Base-by-base conservation (phyloP, 2,888 invertebrate species). In the Megaustenia siamemsis region DNA sequence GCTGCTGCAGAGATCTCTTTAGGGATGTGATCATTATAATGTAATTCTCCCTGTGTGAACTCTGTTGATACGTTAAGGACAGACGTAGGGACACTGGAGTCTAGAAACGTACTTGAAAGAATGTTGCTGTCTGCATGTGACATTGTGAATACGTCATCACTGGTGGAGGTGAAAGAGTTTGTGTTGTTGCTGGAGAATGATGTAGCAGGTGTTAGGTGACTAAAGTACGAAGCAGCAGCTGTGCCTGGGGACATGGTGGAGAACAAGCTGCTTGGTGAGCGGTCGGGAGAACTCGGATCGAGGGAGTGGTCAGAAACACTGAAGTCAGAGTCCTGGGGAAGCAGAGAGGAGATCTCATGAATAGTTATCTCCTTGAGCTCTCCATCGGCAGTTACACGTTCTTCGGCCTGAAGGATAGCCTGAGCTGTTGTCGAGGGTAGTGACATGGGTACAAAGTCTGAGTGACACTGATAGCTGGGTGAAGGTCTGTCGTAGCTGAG, bases 251-350 rank as follows among this genome's bases (percentile, higher is more conserved):
- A 77, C 49, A 60, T 60, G 2, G 77, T 40, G 60, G 18, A 60
- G 24, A 77, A 77, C n/a, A 77, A 45, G 28, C 56, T 77, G 12
- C 38, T 60, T 2, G 77, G 77, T 5, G 77, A 77, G n/a, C 56
- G 18, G 5, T n/a, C 60, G 15, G 77, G 77, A 3, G 77, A 40
- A 3, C 60, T 56, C 1, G 56, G 60, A 18, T 77, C 77, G 60
- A 77, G 10, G n/a, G 77, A 77, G 15, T 77, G 77, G n/a, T 77
- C 77, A 38, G 77, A 77, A 28, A 53, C 53, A 28, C 56, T 76
- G 56, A 77, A 60, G 15, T 77, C 77, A 32, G 56, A 12, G 6
- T 76, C 56, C 6, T 56, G 5, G 21, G 56, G 56, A 24, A 56
- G 24, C 24, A 77, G 77, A 8, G 77, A 60, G 3, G 77, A 77